Evolutionary conservation across 2,888 invertebrate genomes (phyloP).

Genomic region (Entomobrya proxima): DNA sequence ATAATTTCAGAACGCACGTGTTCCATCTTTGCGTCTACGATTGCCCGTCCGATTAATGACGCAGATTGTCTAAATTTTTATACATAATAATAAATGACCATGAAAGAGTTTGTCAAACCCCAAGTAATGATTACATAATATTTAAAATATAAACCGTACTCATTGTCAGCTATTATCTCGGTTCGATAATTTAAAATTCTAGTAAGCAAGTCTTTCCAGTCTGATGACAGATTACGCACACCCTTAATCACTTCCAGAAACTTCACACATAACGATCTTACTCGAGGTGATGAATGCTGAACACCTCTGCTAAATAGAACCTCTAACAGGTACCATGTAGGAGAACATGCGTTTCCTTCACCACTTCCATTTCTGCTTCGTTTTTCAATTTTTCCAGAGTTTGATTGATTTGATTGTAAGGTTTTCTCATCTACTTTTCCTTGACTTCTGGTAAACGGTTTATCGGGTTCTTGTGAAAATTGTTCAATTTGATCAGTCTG

Average conservation of each 20-base stretch:
- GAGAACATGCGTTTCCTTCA: conserved; percentile 22
- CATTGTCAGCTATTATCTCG: conserved; percentile 71
- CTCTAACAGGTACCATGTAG: conserved; percentile 65
- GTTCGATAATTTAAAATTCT: conserved; percentile 54
- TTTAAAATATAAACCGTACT: conserved; percentile 60
- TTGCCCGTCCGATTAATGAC: conserved; percentile 39
- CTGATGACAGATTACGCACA: conserved; percentile 50
- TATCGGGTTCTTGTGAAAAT: conserved; percentile 6
- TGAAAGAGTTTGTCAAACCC: neutral
- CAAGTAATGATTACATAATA: neutral
- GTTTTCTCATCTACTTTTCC: conserved; percentile 39
- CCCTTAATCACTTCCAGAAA: conserved; percentile 62
- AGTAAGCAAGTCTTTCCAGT: conserved; percentile 65
- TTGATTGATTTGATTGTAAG: neutral
- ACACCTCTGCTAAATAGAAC: conserved; percentile 69
- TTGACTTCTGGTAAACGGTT: conserved; percentile 53
- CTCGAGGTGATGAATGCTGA: conserved; percentile 60
- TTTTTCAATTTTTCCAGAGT: neutral
- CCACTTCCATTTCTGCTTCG: neutral
- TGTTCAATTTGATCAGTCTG: neutral
- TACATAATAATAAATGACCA: neutral
- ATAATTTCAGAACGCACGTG: conserved; percentile 57
- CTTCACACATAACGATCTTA: conserved; percentile 64
- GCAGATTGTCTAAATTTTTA: conserved; percentile 65
- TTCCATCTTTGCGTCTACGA: conserved; percentile 44